These are phyloP conservation scores for Rhyacophila brunnea DNA, from an alignment of 1,140 invertebrate species.

Conservation along the genomic window DNA sequence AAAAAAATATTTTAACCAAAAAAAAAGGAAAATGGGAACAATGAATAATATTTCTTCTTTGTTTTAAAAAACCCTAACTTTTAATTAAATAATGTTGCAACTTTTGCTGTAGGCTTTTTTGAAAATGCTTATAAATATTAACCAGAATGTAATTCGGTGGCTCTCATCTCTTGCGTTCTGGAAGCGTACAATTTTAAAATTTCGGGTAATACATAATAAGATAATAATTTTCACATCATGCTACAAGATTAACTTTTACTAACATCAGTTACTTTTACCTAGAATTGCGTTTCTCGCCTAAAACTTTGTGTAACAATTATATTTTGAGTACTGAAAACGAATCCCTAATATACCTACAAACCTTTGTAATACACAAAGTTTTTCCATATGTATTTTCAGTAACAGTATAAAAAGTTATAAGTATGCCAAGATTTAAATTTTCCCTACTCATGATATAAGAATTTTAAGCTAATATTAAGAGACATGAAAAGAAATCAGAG, in stretches of 20 bases:
- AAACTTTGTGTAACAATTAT: too few species aligned
- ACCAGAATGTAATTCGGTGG: not conserved
- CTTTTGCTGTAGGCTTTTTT: not conserved
- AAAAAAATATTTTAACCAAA: too few species aligned
- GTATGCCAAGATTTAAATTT: too few species aligned
- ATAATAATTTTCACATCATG: not conserved
- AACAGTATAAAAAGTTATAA: too few species aligned
- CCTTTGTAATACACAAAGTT: too few species aligned
- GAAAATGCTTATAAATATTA: not conserved
- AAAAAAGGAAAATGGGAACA: not conserved
- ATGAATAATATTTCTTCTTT: not conserved
- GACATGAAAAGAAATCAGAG: too few species aligned
- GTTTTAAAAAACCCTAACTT: slow-evolving; percentile 1
- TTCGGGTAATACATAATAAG: not conserved
- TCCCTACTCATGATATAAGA: too few species aligned
- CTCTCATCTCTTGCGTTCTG: not conserved
- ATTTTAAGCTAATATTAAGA: too few species aligned
- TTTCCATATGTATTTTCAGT: too few species aligned
- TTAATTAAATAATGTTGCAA: slow-evolving; percentile 10
- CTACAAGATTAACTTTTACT: not conserved
- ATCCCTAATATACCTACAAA: too few species aligned
- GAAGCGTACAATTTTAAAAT: not conserved
- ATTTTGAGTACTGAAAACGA: too few species aligned
- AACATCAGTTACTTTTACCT: not conserved
- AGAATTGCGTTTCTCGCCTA: too few species aligned